Percentiles rank a stretch among this genome's conserved stretches.
Conservation (phyloP, 2,888 invertebrate species). For the Tanytarsus gracilentus region DNA sequence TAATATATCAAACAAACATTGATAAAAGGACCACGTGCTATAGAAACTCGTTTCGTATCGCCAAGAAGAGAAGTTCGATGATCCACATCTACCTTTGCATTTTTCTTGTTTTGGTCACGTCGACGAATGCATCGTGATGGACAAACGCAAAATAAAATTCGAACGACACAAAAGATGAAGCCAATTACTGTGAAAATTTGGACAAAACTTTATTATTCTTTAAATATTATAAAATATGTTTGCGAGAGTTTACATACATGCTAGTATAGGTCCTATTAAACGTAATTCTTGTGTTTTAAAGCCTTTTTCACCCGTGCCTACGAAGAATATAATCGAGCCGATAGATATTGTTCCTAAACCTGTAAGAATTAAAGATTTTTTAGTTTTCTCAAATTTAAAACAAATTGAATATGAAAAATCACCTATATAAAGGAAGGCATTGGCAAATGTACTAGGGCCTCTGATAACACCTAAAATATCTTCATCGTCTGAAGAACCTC, state of each 20-base stretch:
- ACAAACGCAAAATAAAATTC: slow-evolving; percentile 76
- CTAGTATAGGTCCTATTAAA: slow-evolving; percentile 75
- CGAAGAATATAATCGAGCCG: slow-evolving; percentile 80
- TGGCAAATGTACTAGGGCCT: slow-evolving; percentile 72
- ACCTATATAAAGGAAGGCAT: slow-evolving; percentile 71
- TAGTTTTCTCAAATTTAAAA: neutral
- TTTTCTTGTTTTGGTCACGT: slow-evolving; percentile 51
- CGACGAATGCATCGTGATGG: slow-evolving; percentile 66
- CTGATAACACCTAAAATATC: slow-evolving; percentile 56
- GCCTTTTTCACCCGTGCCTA: slow-evolving; percentile 82
- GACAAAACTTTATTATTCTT: neutral
- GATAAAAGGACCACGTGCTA: slow-evolving; percentile 38
- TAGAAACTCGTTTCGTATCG: slow-evolving; percentile 41
- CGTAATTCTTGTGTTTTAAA: slow-evolving; percentile 78
- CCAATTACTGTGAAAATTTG: slow-evolving; percentile 51
- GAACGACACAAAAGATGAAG: slow-evolving; percentile 70
- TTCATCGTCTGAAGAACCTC: slow-evolving; percentile 66
- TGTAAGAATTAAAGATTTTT: slow-evolving; percentile 56
- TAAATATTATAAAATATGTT: no score
- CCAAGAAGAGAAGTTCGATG: slow-evolving; percentile 43
- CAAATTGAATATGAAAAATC: neutral
- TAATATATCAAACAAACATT: slow-evolving; percentile 16
- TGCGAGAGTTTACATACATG: slow-evolving; percentile 45
- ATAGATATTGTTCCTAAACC: slow-evolving; percentile 74
- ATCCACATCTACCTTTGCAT: slow-evolving; percentile 43